These are phyloP conservation scores for Heloderma charlesbogerti DNA, from an alignment of 2,113 vertebrate species.

Conservation along the genomic window DNA sequence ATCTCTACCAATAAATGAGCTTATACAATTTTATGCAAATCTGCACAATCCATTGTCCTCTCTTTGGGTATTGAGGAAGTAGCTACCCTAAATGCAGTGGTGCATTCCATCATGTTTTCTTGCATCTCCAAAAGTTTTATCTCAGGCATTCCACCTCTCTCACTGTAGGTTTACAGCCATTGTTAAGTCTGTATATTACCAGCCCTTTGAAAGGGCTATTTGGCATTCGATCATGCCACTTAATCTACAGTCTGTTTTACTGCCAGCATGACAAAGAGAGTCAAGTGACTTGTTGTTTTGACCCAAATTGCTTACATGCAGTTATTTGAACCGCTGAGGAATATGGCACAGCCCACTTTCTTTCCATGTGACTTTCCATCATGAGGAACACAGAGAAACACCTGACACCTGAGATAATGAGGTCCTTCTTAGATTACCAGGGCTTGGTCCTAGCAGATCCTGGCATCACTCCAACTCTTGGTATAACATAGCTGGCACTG, in stretches of 20 bases:
- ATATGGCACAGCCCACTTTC: slow-evolving; percentile 34
- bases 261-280: accelerated
- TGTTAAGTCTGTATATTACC: too few species aligned
- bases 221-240: too few species aligned
- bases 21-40: too few species aligned
- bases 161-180: too few species aligned
- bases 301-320: slow-evolving; percentile 26
- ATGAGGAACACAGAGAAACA: slow-evolving; percentile 44
- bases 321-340: slow-evolving; percentile 45
- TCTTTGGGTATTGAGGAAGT: too few species aligned
- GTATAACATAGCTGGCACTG: slow-evolving; percentile 55
- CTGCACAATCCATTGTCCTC: too few species aligned
- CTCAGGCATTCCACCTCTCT: too few species aligned
- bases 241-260: neutral
- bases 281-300: neutral
- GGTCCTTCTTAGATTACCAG: slow-evolving; percentile 60
- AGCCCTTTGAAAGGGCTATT: too few species aligned
- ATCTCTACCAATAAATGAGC: too few species aligned
- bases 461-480: slow-evolving; percentile 55
- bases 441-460: slow-evolving; percentile 13
- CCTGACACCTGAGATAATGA: slow-evolving; percentile 39
- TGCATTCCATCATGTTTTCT: too few species aligned
- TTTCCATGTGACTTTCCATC: slow-evolving; percentile 58
- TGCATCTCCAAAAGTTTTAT: too few species aligned
- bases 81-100: too few species aligned